These are phyloP conservation scores for Scaptomyza graminum DNA, from an alignment of 1,140 invertebrate genomes.

Conservation along the genomic window DNA sequence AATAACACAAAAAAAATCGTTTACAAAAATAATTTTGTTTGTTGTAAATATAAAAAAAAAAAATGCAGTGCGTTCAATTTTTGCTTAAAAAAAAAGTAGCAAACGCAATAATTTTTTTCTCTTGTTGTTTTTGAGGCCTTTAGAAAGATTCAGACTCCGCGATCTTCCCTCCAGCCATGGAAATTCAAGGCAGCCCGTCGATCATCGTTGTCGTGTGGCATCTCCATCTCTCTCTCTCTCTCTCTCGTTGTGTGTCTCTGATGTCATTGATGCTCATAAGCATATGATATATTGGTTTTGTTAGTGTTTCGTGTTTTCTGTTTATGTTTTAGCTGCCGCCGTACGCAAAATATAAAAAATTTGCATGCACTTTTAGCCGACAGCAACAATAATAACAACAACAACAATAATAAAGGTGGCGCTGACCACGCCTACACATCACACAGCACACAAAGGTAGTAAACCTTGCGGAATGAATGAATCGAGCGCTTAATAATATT, in stretches of 20 bases:
- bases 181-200: conserved; percentile 49
- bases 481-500: conserved; percentile 23
- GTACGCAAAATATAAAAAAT: conserved; percentile 35
- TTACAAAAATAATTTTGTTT: conserved; percentile 23
- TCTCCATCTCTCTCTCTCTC: not conserved
- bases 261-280: conserved; percentile 52
- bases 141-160: conserved; percentile 13
- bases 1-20: conserved; percentile 67
- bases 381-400: conserved; percentile 6
- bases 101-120: conserved; percentile 67
- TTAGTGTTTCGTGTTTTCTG: conserved; percentile 6
- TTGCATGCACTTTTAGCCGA: conserved; percentile 54
- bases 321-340: conserved; percentile 33
- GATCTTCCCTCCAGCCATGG: too few relatives aligned
- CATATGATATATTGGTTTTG: conserved; percentile 44
- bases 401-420: conserved; percentile 19
- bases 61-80: conserved; percentile 75
- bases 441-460: conserved; percentile 16
- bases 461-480: conserved; percentile 49
- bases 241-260: conserved; percentile 14
- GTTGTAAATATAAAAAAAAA: conserved; percentile 28
- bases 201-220: conserved; percentile 36
- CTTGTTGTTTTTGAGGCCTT: conserved; percentile 29
- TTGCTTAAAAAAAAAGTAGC: conserved; percentile 57
- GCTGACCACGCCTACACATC: conserved; percentile 24